Base-by-base conservation (phyloP, 2,888 invertebrate genomes). In the Aphelenchoides bicaudatus region DNA sequence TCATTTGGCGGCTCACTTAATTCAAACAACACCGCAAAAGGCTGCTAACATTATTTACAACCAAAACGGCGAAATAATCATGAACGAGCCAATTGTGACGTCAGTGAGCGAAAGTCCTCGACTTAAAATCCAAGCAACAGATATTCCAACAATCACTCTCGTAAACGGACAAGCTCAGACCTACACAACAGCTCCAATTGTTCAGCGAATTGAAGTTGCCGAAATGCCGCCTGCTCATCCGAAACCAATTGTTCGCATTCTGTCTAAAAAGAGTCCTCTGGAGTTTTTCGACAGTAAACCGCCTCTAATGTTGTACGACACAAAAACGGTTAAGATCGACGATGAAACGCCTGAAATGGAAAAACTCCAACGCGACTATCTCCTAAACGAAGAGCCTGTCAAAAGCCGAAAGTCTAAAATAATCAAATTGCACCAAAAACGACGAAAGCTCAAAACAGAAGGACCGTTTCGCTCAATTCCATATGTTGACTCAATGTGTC, bases 381-480 rank as follows among this genome's bases (percentile, higher is more conserved):
- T 61, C n/a, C 27, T 21, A 23, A 48, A 59, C 21, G 48, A 28
- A 13, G n/a, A 23, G 13, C 5, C 8, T n/a, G 21, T 34, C 51
- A 31, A 54, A 27, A n/a, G 30, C 56, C 27, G 47, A 55, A 60
- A 63, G 57, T 21, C 50, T 56, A n/a, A 39, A 21, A 55, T 61
- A 46, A 75, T 74, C 16, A 58, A 61, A 23, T 46, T 75, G 39
- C 52, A 60, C 13, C 70, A 65, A 46, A 74, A 73, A 43, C 31
- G 61, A 23, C 62, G 62, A 54, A 51, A 57, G 27, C 31, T 57
- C 28, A 48, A 61, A 39, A 73, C 74, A 56, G 55, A 61, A 28
- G 73, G 74, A n/a, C 56, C 57, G 2, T 75, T 72, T 51, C 54
- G 73, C 27, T 39, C 62, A 19, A 59, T 75, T n/a, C 64, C 65